Evolutionary conservation across 2,888 invertebrate species (phyloP), one percentile per base, ranked within the genome.

Genomic region (Pseudolycoriella hygida): DNA sequence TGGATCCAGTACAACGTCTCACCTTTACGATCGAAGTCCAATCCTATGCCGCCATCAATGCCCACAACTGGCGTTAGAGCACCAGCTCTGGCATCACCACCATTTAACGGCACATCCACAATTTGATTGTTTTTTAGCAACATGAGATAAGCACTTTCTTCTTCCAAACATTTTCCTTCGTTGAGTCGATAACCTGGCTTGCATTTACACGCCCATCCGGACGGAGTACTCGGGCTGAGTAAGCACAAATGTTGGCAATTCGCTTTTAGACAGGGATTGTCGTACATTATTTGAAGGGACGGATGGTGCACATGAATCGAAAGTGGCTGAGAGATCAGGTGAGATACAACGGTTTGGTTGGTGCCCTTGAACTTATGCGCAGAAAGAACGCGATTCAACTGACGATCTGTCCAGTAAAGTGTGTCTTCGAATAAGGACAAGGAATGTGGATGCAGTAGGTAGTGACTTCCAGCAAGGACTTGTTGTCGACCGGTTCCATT

Each of bases 221-320:
- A 62, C 1, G 69, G 59, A 0, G 69, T 62, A 44, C 74, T 74
- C 0, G 90, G 90, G 43, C 92, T 90, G 1, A 97, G 69, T 18
- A 98, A 68, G 60, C 97, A 98, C 3, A 97, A 69, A 58, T 98
- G 96, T 53, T 83, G 81, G 57, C 97, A 98, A 0, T 72, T 69
- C 0, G 75, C 68, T 34, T 70, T 70, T 12, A 62, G 68, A 62
- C 97, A 97, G 0, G 94, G 92, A 51, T 81, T 80, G 0, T 72
- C 64, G 14, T 76, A 70, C 48, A 73, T 66, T 0, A 94, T 94
- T 62, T 98, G 98, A 42, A 96, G 68, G 0, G 90, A 86, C 1
- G 92, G 88, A 64, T 97, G 97, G 54, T 92, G 88, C 0, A 94
- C 92, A 57, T 90, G 90, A 50, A 98, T 88, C 8, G 93, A 93